These are phyloP conservation scores for Mustelus asterias DNA, from an alignment of 2,113 vertebrate species.

Conservation along the genomic window DNA sequence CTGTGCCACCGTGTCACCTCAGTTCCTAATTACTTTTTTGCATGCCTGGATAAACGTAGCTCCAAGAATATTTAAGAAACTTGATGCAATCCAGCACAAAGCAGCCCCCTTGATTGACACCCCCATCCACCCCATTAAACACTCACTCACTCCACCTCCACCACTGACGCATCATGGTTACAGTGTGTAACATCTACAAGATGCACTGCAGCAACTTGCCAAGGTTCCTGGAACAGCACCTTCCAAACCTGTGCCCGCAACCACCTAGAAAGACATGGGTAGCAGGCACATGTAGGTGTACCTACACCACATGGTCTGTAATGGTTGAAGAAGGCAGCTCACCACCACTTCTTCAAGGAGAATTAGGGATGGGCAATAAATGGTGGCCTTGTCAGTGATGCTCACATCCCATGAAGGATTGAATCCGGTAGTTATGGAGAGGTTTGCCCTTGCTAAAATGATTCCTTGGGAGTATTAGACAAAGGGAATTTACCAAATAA, in stretches of 20 bases:
- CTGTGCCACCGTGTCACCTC: too few species aligned
- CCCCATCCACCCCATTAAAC: background rate
- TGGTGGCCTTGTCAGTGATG: background rate
- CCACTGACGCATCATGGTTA: background rate
- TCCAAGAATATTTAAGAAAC: background rate
- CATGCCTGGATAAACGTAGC: background rate
- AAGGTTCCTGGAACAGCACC: background rate
- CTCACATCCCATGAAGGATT: background rate
- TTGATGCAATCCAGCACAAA: background rate
- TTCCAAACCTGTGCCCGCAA: background rate
- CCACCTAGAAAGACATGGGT: background rate
- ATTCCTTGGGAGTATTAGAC: background rate
- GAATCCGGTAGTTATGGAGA: background rate
- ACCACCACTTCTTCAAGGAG: background rate
- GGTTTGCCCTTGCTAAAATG: background rate
- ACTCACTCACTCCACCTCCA: background rate
- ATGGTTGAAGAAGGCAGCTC: background rate
- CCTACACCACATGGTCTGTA: background rate
- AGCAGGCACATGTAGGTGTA: background rate
- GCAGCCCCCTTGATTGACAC: background rate
- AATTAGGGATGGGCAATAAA: background rate
- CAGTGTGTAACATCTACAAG: background rate
- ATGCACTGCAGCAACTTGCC: background rate
- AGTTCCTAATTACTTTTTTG: background rate
- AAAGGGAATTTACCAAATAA: background rate